These are phyloP conservation scores for Centropristis striata DNA, from an alignment of 2,113 vertebrate genomes.

Conservation along the genomic window DNA sequence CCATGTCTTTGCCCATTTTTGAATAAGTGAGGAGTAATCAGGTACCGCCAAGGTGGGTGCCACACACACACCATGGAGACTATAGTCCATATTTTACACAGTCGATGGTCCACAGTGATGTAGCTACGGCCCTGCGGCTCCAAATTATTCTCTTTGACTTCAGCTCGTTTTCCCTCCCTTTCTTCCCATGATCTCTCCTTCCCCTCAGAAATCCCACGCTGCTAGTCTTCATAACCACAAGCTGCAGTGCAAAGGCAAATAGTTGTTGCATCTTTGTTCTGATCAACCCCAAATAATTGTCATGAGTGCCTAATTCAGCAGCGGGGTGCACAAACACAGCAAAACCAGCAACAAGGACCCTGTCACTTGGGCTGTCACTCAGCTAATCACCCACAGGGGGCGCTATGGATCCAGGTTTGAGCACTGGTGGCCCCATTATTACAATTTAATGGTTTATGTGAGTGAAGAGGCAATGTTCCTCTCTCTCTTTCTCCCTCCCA, in stretches of 20 bases:
- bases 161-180: too few relatives aligned
- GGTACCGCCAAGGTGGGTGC: too few relatives aligned
- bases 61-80: too few relatives aligned
- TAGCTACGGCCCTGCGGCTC: too few relatives aligned
- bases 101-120: too few relatives aligned
- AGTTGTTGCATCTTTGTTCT: constrained; percentile 12
- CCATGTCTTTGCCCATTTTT: too few relatives aligned
- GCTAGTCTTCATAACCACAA: neutral
- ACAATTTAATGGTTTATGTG: constrained; percentile 80
- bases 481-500: constrained; percentile 64
- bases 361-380: constrained; percentile 19
- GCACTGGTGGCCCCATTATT: constrained; percentile 75
- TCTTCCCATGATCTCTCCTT: neutral
- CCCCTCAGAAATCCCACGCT: neutral
- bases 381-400: constrained; percentile 76
- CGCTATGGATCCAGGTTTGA: constrained; percentile 78
- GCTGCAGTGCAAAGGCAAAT: neutral
- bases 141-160: too few relatives aligned
- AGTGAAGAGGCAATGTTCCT: constrained; percentile 74
- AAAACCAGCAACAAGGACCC: neutral
- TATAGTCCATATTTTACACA: too few relatives aligned
- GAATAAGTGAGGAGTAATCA: too few relatives aligned
- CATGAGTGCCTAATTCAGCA: constrained; percentile 2
- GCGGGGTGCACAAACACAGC: constrained; percentile 12
- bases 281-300: constrained; percentile 9